Evolutionary conservation across 2,113 vertebrate genomes (phyloP).

Genomic region (Rattus rattus): DNA sequence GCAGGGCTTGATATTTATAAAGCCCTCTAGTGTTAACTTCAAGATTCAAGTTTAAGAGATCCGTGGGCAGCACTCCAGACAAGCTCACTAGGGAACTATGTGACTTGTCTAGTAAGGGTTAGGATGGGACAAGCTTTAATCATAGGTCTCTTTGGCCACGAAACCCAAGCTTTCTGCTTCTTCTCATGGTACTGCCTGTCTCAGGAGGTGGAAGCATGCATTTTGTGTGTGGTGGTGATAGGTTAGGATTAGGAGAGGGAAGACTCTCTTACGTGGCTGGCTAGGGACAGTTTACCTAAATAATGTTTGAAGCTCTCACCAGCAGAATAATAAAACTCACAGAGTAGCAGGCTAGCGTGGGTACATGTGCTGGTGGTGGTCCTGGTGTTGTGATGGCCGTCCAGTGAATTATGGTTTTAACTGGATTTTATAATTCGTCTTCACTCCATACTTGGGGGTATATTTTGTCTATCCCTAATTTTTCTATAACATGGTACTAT

Average conservation of each 20-base stretch:
- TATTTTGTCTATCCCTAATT: constrained; percentile 21
- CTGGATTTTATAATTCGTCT: constrained; percentile 18
- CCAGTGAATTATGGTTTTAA: not conserved
- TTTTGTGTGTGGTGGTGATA: not conserved
- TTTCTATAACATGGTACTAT: not conserved
- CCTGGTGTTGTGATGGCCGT: not conserved
- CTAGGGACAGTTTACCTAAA: not conserved
- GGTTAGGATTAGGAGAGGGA: not conserved
- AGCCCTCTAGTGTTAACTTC: not conserved
- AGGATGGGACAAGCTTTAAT: not conserved
- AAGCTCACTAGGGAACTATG: not conserved
- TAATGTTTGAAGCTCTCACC: not conserved
- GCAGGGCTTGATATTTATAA: not conserved
- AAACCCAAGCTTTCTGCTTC: not conserved
- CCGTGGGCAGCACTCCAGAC: not conserved
- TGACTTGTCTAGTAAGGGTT: not conserved
- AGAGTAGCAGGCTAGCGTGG: not conserved
- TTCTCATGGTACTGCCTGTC: not conserved
- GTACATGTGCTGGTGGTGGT: not conserved
- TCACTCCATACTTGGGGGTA: not conserved
- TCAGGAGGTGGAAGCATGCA: not conserved
- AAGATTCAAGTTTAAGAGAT: not conserved
- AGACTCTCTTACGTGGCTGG: not conserved
- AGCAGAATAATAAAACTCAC: not conserved
- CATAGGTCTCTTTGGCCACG: not conserved